A percentile compares a stretch with the other conserved stretches of the same genome.
Evolutionary conservation across 2,113 vertebrate genomes (phyloP).

Genomic region (Propithecus coquereli): DNA sequence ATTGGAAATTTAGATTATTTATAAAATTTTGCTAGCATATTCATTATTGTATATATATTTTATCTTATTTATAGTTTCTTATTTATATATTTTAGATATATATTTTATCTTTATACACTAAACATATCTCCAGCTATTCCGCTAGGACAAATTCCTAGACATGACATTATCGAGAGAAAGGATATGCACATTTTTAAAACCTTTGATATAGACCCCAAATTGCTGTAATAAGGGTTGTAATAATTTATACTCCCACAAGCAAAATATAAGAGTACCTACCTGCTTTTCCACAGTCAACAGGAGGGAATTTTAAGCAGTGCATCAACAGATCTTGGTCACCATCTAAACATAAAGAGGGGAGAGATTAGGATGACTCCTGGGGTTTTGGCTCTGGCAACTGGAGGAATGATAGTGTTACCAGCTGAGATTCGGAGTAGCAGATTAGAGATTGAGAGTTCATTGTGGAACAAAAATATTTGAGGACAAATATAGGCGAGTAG

Average conservation of each 20-base stretch:
- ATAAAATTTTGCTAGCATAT: constrained; percentile 35
- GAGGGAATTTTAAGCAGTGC: constrained; percentile 6
- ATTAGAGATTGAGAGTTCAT: not conserved
- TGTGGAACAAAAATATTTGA: constrained; percentile 13
- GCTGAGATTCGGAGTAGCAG: not conserved
- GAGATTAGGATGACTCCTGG: not conserved
- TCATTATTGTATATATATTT: not conserved
- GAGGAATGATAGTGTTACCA: not conserved
- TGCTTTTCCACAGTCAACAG: not conserved
- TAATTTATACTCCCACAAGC: not conserved
- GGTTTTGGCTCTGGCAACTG: not conserved
- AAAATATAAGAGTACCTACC: constrained; percentile 19
- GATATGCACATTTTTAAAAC: not conserved
- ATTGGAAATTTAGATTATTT: constrained; percentile 23
- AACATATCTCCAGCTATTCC: not conserved
- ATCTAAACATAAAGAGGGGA: not conserved
- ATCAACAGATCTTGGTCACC: not conserved
- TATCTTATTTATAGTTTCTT: no score
- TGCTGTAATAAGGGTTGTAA: not conserved
- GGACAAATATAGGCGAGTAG: not conserved
- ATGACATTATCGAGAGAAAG: constrained; percentile 20
- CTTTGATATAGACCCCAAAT: not conserved
- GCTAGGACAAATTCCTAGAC: constrained; percentile 13
- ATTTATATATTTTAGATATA: not conserved
- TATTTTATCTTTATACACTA: not conserved